Percentiles rank a stretch among this genome's conserved stretches.
These are phyloP conservation scores for Rhagium mordax DNA, from an alignment of 2,888 invertebrate genomes.

Conservation along the genomic window DNA sequence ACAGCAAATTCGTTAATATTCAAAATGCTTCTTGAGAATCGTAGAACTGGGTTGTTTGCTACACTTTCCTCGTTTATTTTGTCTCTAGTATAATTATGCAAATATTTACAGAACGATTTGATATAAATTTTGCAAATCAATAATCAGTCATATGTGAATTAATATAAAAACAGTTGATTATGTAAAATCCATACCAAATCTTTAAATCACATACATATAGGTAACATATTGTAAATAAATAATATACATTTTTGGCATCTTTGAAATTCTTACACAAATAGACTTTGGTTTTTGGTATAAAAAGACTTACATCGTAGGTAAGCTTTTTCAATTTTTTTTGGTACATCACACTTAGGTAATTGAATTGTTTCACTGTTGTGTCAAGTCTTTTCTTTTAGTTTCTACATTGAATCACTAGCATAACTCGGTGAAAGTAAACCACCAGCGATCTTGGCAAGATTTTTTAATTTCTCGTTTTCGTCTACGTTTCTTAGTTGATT, in stretches of 20 bases:
- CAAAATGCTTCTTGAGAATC: constrained; percentile 46
- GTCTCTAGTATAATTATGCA: constrained; percentile 46
- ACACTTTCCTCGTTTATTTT: constrained; percentile 47
- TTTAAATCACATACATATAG: constrained; percentile 70
- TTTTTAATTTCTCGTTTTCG: constrained; percentile 76
- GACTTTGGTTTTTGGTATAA: constrained; percentile 76
- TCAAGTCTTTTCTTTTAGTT: constrained; percentile 34
- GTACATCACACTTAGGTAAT: constrained; percentile 71
- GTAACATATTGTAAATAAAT: constrained; percentile 71
- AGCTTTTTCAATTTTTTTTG: constrained; percentile 64
- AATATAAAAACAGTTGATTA: constrained; percentile 50
- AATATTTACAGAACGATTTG: constrained; percentile 54
- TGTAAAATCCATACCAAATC: constrained; percentile 59
- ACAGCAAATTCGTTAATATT: no score
- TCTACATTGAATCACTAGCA: constrained; percentile 63
- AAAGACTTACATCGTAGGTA: constrained; percentile 68
- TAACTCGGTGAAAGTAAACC: constrained; percentile 70
- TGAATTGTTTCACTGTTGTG: constrained; percentile 64
- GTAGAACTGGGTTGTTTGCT: constrained; percentile 28
- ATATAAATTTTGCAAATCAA: constrained; percentile 56
- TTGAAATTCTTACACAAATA: constrained; percentile 77
- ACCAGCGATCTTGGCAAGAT: constrained; percentile 66
- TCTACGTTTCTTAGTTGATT: constrained; percentile 81
- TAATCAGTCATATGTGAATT: constrained; percentile 64
- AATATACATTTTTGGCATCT: constrained; percentile 74